Conservation (phyloP, 2,888 invertebrate genomes). For the Drosophila vallismaia region DNA sequence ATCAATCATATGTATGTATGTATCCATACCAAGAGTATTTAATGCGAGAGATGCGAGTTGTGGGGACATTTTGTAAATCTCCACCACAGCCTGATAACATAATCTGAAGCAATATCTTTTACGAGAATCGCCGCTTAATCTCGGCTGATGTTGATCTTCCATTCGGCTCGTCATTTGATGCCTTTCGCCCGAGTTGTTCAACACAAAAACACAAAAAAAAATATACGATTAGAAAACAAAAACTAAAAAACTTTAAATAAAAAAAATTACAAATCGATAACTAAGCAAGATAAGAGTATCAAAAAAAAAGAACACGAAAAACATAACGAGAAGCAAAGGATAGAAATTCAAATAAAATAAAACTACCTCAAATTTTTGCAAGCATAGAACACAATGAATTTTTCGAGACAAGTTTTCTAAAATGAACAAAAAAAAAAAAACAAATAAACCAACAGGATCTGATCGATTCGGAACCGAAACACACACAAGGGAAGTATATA, state of each 20-base stretch:
- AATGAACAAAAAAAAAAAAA: conserved; percentile 34
- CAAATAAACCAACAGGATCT: conserved; percentile 43
- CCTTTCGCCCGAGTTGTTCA: conserved; percentile 37
- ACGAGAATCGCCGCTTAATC: conserved; percentile 36
- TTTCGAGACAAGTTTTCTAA: conserved; percentile 75
- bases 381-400: conserved; percentile 63
- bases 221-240: background rate
- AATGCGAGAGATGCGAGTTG: background rate
- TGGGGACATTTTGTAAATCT: background rate
- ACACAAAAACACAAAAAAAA: conserved; percentile 25
- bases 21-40: conserved; percentile 19
- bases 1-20: conserved; percentile 38
- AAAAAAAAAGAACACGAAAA: conserved; percentile 26
- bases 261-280: conserved; percentile 10
- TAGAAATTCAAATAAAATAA: conserved; percentile 70
- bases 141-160: conserved; percentile 25
- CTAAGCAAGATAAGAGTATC: conserved; percentile 14
- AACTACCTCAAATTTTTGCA: conserved; percentile 79
- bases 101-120: conserved; percentile 42
- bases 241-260: too few relatives aligned
- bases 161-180: conserved; percentile 33
- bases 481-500: conserved; percentile 64
- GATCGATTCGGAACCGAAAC: conserved; percentile 18
- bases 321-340: conserved; percentile 26
- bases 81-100: conserved; percentile 15